Evolutionary conservation across 2,888 invertebrate genomes (phyloP), one percentile per base, ranked within the genome.

Genomic region (Trichogramma dendrolimi): DNA sequence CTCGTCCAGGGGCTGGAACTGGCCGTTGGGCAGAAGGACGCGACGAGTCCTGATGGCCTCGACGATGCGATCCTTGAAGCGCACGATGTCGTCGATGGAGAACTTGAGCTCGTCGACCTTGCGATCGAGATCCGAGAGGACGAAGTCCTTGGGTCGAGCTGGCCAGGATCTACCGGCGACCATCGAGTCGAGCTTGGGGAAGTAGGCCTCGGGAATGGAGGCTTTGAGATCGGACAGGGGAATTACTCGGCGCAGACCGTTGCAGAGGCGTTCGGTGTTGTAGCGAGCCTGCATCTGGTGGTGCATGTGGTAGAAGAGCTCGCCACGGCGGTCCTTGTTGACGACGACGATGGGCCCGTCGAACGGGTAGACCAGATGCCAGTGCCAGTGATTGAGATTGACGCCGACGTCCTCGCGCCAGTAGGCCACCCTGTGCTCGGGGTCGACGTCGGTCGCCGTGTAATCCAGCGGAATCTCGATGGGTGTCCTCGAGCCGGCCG

Each of bases 341-440:
- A 91, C 89, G 51, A 91, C 85, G 48, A 80, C 78, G 68, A 84
- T 81, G 0, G 84, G 79, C 0, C 87, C 85, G 69, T 88, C 87
- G 76, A 88, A 87, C 0, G 92, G 92, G 77, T 92, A 93, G 3
- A 93, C 91, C 68, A 93, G 82, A 78, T 93, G 92, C 92, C 92
- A 93, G 75, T 93, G 92, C 92, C 92, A 93, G 75, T 93, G 92
- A 76, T 93, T 92, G 56, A 91, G 85, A 80, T 93, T 93, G 69
- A 93, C 83, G 27, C 91, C 91, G 65, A 92, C 82, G 77, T 92
- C 93, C 75, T 93, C 92, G 44, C 92, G 85, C 83, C 90, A 93
- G 80, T 92, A 93, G 40, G 91, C 89, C 64, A 91, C 77, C 6
- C 88, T 85, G 76, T 92, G 91, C 71, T 93, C 93, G 1, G 86